phyloP scores from a whole-genome alignment of 2,797 vertebrate species.

The Mycteria americana region DNA sequence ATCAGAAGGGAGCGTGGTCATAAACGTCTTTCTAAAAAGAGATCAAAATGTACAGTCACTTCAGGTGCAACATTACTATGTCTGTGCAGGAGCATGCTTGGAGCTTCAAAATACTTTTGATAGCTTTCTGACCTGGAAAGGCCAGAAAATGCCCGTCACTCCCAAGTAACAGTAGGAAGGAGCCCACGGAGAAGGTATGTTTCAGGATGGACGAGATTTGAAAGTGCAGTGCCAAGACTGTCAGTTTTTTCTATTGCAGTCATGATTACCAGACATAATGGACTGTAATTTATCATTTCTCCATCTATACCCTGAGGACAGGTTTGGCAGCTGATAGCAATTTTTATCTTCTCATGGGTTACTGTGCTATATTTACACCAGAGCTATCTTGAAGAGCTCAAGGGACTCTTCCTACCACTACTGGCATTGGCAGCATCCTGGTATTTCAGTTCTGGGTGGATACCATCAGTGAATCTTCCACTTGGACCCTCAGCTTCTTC shows the following conservation, averaged over 20 bases:
- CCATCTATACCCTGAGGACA: neutral
- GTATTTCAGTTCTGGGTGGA: neutral
- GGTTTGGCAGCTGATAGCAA: neutral
- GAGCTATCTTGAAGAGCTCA: neutral
- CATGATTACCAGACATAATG: neutral
- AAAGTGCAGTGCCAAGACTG: neutral
- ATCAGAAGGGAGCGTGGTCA: fast-evolving
- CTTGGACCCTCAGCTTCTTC: neutral
- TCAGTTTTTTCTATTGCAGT: neutral
- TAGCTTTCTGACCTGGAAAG: neutral
- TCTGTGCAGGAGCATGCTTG: neutral
- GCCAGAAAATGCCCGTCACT: neutral
- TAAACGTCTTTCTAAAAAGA: neutral
- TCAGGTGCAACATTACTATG: neutral
- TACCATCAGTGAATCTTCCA: neutral
- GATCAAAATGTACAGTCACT: neutral
- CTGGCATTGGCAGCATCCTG: neutral
- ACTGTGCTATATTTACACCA: neutral
- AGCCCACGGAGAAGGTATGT: neutral
- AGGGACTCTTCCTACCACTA: neutral
- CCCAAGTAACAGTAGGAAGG: neutral
- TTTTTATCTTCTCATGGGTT: neutral
- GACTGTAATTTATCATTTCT: neutral
- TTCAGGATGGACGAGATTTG: neutral
- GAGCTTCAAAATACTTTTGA: neutral